These are phyloP conservation scores for Troides helena DNA, from an alignment of 2,888 invertebrate species.

Conservation along the genomic window DNA sequence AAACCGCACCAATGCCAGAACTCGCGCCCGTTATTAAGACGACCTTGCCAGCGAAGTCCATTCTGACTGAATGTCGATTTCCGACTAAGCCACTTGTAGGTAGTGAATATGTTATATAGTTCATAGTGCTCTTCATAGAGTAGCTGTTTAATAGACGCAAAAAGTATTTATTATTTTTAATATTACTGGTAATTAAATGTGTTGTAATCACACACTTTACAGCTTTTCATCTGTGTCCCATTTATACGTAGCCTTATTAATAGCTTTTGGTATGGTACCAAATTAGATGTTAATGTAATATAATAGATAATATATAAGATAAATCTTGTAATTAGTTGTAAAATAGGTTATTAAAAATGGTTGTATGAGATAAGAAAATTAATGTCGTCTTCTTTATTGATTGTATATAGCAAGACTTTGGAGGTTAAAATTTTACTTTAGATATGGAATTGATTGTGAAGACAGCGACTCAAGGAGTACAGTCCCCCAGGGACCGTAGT, in stretches of 20 bases:
- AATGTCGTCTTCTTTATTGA: background rate
- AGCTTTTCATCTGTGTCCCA: background rate
- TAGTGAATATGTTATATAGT: conserved; percentile 22
- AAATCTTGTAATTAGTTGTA: too few relatives aligned
- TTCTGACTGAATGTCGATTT: conserved; percentile 43
- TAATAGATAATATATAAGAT: too few relatives aligned
- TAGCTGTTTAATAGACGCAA: conserved; percentile 13
- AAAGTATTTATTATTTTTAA: background rate
- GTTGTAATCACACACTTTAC: too few relatives aligned
- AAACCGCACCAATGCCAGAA: conserved; percentile 64
- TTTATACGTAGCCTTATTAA: background rate
- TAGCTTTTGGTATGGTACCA: too few relatives aligned
- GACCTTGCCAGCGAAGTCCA: conserved; percentile 64
- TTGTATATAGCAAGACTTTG: background rate
- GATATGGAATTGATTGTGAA: too few relatives aligned
- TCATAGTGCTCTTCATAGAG: conserved; percentile 17
- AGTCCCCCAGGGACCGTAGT: too few relatives aligned
- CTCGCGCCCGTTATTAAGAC: conserved; percentile 67
- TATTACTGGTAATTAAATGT: background rate
- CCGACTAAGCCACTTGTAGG: conserved; percentile 34
- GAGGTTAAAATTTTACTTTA: background rate
- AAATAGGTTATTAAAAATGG: too few relatives aligned
- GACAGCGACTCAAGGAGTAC: too few relatives aligned
- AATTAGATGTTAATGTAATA: too few relatives aligned
- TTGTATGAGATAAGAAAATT: too few relatives aligned